Percentiles rank a stretch among this genome's conserved stretches.
phyloP scores from a whole-genome alignment of 2,888 invertebrate species.

The Opisthograptis luteolata region DNA sequence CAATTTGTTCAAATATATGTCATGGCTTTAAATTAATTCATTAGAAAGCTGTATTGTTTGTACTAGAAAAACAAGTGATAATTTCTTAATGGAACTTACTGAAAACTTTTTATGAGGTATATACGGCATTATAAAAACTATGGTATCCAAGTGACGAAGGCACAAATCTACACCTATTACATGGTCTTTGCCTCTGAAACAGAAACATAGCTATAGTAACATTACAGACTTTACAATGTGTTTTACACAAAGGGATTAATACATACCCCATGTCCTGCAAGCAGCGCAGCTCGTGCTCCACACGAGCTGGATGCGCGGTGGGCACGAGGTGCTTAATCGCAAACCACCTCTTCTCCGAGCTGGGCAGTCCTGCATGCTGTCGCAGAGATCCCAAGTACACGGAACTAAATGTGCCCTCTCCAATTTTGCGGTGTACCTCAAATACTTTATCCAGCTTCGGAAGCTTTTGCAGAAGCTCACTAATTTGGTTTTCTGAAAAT shows the following conservation, averaged over 20 bases:
- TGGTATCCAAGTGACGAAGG: slow-evolving; percentile 89
- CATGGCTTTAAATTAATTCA: no score
- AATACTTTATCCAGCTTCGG: slow-evolving; percentile 87
- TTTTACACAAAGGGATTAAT: slow-evolving; percentile 64
- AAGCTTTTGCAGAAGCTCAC: slow-evolving; percentile 74
- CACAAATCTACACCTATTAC: slow-evolving; percentile 92
- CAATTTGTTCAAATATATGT: no score
- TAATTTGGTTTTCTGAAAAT: slow-evolving; percentile 71
- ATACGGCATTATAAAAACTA: slow-evolving; percentile 95
- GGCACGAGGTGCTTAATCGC: slow-evolving; percentile 95
- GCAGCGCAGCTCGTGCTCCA: slow-evolving; percentile 92
- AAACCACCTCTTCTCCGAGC: slow-evolving; percentile 84
- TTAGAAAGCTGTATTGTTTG: no score
- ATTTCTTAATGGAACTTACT: slow-evolving; percentile 78
- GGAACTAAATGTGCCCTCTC: slow-evolving; percentile 94
- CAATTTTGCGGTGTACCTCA: slow-evolving; percentile 88
- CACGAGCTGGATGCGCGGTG: slow-evolving; percentile 92
- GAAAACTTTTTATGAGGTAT: slow-evolving; percentile 92
- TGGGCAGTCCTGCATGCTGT: slow-evolving; percentile 63
- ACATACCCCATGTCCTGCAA: slow-evolving; percentile 90
- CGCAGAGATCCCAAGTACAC: slow-evolving; percentile 91
- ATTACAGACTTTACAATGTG: no score
- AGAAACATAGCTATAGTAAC: slow-evolving; percentile 3
- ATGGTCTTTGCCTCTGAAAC: slow-evolving; percentile 90
- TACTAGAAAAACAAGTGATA: neutral